These are phyloP conservation scores for Acanthis flammea DNA, from an alignment of 2,797 vertebrate genomes.

Conservation along the genomic window DNA sequence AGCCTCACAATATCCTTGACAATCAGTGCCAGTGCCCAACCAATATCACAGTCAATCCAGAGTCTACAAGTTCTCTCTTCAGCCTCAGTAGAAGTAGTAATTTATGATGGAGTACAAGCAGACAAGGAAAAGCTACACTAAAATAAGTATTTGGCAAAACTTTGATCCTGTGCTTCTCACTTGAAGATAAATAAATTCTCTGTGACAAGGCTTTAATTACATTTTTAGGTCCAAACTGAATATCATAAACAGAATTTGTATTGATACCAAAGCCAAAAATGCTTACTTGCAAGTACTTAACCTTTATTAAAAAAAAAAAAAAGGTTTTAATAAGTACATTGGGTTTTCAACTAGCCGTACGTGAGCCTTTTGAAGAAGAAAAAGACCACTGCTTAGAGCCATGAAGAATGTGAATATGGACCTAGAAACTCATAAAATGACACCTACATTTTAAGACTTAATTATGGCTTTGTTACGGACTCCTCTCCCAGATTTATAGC, in stretches of 20 bases:
- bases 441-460: background rate
- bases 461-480: background rate
- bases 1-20: background rate
- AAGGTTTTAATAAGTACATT: background rate
- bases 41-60: background rate
- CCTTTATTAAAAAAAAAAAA: background rate
- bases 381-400: background rate
- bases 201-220: background rate
- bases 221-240: background rate
- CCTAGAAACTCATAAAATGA: background rate
- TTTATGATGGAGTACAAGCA: background rate
- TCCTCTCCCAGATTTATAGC: background rate
- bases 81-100: background rate
- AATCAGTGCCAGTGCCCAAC: background rate
- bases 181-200: background rate
- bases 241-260: background rate
- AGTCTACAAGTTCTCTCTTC: background rate
- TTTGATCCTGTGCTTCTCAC: background rate
- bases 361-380: background rate
- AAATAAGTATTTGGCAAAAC: background rate
- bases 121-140: background rate
- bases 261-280: background rate
- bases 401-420: background rate
- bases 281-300: background rate
- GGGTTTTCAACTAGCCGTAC: background rate